A percentile compares a stretch with the other conserved stretches of the same genome.
phyloP scores from a whole-genome alignment of 2,888 invertebrate species.

The Cryptocephalus moraei region DNA sequence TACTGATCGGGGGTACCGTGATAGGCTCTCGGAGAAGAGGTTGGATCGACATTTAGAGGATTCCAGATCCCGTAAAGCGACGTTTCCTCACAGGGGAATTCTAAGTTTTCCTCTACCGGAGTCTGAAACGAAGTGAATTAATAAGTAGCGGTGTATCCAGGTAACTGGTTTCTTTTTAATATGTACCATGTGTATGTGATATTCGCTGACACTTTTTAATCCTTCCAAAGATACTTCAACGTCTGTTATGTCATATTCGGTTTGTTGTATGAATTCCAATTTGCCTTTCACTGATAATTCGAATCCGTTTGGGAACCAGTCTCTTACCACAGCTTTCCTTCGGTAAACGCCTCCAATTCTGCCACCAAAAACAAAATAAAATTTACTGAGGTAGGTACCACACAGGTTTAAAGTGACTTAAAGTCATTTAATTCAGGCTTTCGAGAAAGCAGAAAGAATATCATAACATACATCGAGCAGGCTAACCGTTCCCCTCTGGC shows the following conservation, averaged over 20 bases:
- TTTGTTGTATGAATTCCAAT: slow-evolving; percentile 75
- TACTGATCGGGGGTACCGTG: slow-evolving; percentile 76
- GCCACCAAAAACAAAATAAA: background rate
- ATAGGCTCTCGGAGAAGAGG: slow-evolving; percentile 44
- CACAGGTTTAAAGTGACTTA: too few species aligned
- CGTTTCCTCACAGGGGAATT: slow-evolving; percentile 79
- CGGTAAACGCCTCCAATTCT: slow-evolving; percentile 66
- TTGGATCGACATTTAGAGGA: slow-evolving; percentile 61
- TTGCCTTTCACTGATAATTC: slow-evolving; percentile 56
- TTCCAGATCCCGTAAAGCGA: slow-evolving; percentile 81
- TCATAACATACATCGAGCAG: slow-evolving; percentile 64
- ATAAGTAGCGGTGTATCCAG: too few species aligned
- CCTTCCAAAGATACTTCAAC: slow-evolving; percentile 68
- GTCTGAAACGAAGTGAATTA: slow-evolving; percentile 43
- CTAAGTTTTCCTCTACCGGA: slow-evolving; percentile 70
- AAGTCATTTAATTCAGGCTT: too few species aligned
- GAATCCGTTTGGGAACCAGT: slow-evolving; percentile 80
- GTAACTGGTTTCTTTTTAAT: background rate
- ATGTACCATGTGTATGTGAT: slow-evolving; percentile 73
- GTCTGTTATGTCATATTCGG: slow-evolving; percentile 74
- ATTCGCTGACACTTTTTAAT: slow-evolving; percentile 56
- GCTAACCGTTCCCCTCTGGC: slow-evolving; percentile 82
- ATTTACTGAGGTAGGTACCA: background rate
- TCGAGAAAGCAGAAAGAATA: background rate
- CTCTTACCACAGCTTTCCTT: slow-evolving; percentile 73